Conservation (phyloP, 2,888 invertebrate genomes). For the Cartodere bifasciata region DNA sequence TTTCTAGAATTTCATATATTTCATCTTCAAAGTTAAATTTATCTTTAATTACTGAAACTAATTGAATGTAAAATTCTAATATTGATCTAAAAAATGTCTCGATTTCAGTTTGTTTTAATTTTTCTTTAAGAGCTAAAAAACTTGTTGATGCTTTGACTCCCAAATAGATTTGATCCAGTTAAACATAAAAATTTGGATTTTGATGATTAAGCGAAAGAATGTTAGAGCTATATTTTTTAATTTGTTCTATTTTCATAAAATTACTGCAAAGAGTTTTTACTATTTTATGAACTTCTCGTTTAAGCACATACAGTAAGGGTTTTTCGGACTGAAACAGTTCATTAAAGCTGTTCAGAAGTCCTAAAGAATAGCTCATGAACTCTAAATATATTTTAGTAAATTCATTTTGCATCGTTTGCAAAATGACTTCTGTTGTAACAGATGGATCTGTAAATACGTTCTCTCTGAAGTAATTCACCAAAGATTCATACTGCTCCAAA, state of each 20-base stretch:
- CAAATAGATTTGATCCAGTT: conserved; percentile 6
- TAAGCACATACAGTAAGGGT: conserved; percentile 15
- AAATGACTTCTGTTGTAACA: conserved; percentile 16
- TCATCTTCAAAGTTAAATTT: conserved; percentile 14
- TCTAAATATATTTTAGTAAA: conserved; percentile 21
- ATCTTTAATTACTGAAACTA: conserved; percentile 9
- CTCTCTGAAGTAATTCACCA: no score
- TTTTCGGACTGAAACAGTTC: conserved; percentile 18
- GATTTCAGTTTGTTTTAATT: background rate
- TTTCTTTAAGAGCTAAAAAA: conserved; percentile 1
- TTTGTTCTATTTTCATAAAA: conserved; percentile 11
- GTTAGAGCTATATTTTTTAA: conserved; percentile 8
- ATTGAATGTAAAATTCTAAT: conserved; percentile 11
- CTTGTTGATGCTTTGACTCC: conserved; percentile 4
- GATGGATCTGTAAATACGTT: no score
- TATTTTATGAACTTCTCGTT: conserved; percentile 16
- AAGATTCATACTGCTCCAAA: conserved; percentile 27
- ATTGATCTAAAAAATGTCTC: conserved; percentile 1
- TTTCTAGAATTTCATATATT: conserved; percentile 14
- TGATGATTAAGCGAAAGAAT: conserved; percentile 10
- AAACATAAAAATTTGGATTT: conserved; percentile 10
- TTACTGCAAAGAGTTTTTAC: conserved; percentile 12
- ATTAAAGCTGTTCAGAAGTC: conserved; percentile 19
- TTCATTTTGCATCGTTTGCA: conserved; percentile 18
- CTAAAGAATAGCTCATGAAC: conserved; percentile 19